Evolutionary conservation across 1,140 invertebrate genomes (phyloP).

Genomic region (Harlomillsia oculata): DNA sequence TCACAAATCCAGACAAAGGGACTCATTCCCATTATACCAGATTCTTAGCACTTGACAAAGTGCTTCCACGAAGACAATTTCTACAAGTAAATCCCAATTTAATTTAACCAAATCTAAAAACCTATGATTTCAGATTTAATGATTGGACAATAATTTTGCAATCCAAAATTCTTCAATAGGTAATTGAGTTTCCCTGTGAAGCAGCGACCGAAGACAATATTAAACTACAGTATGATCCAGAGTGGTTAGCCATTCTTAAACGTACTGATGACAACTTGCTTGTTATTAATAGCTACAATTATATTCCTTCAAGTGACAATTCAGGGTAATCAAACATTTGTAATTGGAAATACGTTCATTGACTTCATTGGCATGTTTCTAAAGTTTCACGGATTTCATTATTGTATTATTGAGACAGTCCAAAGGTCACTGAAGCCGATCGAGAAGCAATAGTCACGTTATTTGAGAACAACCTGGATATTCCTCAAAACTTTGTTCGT

Average conservation of each 20-base stretch:
- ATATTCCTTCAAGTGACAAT: constrained; percentile 53
- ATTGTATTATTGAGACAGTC: constrained; percentile 52
- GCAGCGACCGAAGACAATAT: constrained; percentile 37
- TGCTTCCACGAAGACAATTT: constrained; percentile 76
- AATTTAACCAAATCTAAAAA: constrained; percentile 32
- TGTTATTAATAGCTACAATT: constrained; percentile 56
- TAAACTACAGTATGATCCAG: constrained; percentile 71
- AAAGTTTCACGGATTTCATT: not conserved
- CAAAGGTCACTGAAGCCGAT: constrained; percentile 65
- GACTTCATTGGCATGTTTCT: constrained; percentile 6
- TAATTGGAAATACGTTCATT: constrained; percentile 1
- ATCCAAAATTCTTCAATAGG: constrained; percentile 1
- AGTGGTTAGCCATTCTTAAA: constrained; percentile 83
- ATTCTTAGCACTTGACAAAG: constrained; percentile 94
- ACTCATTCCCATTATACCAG: constrained; percentile 51
- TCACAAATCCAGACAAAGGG: not conserved
- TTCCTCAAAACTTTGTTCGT: constrained; percentile 66
- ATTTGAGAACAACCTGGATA: constrained; percentile 55
- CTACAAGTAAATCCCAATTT: constrained; percentile 53
- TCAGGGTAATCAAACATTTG: constrained; percentile 46
- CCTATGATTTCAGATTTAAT: constrained; percentile 30
- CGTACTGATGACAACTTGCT: constrained; percentile 79
- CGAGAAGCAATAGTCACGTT: constrained; percentile 52
- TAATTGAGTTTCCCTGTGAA: constrained; percentile 27
- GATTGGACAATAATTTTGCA: not conserved